Percentiles rank a stretch among this genome's conserved stretches.
These are phyloP conservation scores for Synergus itoensis DNA, from an alignment of 2,888 invertebrate species.

Conservation along the genomic window DNA sequence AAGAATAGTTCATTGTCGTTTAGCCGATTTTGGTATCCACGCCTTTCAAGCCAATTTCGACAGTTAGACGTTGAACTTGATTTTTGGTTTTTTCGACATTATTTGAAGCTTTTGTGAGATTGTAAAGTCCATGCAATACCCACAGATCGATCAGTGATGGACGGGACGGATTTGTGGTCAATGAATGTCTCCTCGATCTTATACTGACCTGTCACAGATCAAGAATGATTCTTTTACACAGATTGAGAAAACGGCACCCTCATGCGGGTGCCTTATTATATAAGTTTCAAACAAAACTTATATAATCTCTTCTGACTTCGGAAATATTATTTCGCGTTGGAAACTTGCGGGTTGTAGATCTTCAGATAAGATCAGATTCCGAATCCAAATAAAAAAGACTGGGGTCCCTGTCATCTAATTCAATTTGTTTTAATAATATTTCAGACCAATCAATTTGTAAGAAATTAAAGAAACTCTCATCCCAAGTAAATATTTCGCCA, in stretches of 20 bases:
- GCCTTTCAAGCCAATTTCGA: conserved; percentile 47
- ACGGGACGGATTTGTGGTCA: conserved; percentile 34
- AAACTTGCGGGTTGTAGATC: conserved; percentile 14
- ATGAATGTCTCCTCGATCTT: conserved; percentile 38
- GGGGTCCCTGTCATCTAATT: background rate
- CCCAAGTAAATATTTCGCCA: background rate
- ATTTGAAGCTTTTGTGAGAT: conserved; percentile 30
- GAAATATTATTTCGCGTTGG: background rate
- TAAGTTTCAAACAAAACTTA: background rate
- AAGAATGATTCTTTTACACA: background rate
- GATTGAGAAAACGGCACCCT: conserved; percentile 26
- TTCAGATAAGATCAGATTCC: background rate
- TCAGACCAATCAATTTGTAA: no score
- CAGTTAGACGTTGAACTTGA: background rate
- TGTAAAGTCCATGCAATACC: background rate
- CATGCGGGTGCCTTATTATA: conserved; percentile 16
- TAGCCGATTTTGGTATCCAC: conserved; percentile 49
- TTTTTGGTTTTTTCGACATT: conserved; percentile 21
- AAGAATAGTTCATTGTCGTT: conserved; percentile 53
- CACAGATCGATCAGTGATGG: conserved; percentile 27
- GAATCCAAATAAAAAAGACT: background rate
- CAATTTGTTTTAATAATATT: background rate
- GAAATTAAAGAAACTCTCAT: background rate
- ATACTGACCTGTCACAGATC: conserved; percentile 1
- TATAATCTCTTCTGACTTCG: background rate